A percentile compares a stretch with the other conserved stretches of the same genome.
These are phyloP conservation scores for Girardinichthys multiradiatus DNA, from an alignment of 2,113 vertebrate genomes.

Conservation along the genomic window DNA sequence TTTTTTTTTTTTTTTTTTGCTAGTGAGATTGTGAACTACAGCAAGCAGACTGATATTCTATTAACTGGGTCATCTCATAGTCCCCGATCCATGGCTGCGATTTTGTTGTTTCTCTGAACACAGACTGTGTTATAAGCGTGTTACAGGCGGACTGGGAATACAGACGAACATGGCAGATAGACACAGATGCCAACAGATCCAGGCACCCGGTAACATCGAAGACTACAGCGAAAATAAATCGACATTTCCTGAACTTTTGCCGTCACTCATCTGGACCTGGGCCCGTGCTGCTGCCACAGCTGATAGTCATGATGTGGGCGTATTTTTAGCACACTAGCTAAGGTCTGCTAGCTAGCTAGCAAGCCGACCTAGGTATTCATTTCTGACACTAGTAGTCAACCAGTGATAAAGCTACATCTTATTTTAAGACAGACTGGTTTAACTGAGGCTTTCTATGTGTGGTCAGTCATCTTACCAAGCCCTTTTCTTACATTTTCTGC, in stretches of 20 bases:
- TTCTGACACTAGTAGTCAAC: conserved; percentile 77
- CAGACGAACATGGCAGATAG: conserved; percentile 80
- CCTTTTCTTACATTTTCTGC: conserved; percentile 73
- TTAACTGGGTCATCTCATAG: conserved; percentile 82
- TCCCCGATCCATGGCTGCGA: conserved; percentile 83
- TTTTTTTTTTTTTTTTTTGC: conserved; percentile 24
- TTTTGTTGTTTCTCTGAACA: conserved; percentile 63
- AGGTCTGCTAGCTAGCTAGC: conserved; percentile 75
- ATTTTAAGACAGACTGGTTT: conserved; percentile 60
- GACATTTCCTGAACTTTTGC: conserved; percentile 82
- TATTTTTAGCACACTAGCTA: conserved; percentile 80
- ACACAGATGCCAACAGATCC: conserved; percentile 84
- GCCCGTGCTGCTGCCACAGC: conserved; percentile 66
- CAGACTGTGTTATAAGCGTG: conserved; percentile 65
- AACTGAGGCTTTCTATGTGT: conserved; percentile 55
- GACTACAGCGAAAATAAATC: conserved; percentile 78
- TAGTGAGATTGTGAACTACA: conserved; percentile 64
- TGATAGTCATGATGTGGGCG: conserved; percentile 73
- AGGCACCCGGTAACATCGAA: conserved; percentile 87
- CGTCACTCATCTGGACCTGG: conserved; percentile 71
- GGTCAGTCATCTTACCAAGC: conserved; percentile 62
- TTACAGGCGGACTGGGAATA: conserved; percentile 71
- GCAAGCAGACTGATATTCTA: conserved; percentile 72
- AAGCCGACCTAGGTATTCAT: conserved; percentile 55
- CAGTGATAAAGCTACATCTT: conserved; percentile 77